phyloP scores from a whole-genome alignment of 2,888 invertebrate species.

The Acrobasis consociella region DNA sequence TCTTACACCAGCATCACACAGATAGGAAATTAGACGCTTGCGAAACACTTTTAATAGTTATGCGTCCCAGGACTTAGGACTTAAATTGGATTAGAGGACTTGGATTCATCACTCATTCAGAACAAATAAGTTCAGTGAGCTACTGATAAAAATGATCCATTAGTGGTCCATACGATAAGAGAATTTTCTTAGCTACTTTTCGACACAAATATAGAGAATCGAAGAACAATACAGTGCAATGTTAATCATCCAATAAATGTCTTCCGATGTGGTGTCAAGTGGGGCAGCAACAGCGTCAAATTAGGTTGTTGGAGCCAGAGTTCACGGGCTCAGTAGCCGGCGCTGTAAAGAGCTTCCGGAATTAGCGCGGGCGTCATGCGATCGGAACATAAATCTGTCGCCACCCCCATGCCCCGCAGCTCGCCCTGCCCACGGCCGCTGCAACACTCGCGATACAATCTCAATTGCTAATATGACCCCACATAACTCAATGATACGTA shows the following conservation, averaged over 20 bases:
- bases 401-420: constrained; percentile 41
- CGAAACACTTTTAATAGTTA: not conserved
- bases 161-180: not conserved
- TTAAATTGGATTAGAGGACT: not conserved
- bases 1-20: constrained; percentile 26
- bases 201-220: not conserved
- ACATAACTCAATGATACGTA: constrained; percentile 12
- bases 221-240: not conserved
- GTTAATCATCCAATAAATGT: not conserved
- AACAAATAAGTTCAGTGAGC: not conserved
- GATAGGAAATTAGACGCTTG: constrained; percentile 22
- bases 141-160: not conserved
- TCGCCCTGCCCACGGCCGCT: constrained; percentile 41
- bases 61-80: not conserved
- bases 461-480: constrained; percentile 40
- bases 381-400: constrained; percentile 70
- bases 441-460: constrained; percentile 44
- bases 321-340: constrained; percentile 41
- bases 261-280: not conserved
- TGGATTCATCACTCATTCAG: not conserved
- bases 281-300: not conserved
- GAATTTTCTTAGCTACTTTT: not conserved
- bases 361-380: constrained; percentile 62
- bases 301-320: constrained; percentile 20
- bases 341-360: constrained; percentile 58